Percentiles rank a stretch among this genome's conserved stretches.
phyloP scores from a whole-genome alignment of 2,888 invertebrate genomes.

The Callyntrura sp. region DNA sequence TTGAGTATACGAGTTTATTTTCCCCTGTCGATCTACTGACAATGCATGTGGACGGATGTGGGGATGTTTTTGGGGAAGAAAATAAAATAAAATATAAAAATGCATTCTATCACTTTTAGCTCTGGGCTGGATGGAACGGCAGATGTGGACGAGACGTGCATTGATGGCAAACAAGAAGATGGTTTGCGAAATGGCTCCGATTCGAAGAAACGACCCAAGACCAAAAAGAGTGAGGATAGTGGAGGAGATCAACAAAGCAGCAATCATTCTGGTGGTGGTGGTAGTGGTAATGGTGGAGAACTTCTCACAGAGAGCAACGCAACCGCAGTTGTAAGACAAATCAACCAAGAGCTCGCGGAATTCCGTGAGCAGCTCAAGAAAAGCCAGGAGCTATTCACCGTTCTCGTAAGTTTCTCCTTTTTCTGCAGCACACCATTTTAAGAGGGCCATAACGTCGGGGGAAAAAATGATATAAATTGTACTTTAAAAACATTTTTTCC shows the following conservation, averaged over 20 bases:
- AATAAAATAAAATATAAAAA: background rate
- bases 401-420: slow-evolving; percentile 77
- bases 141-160: slow-evolving; percentile 55
- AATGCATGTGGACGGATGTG: slow-evolving; percentile 27
- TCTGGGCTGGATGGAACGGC: slow-evolving; percentile 48
- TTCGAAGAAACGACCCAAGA: slow-evolving; percentile 20
- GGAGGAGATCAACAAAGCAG: slow-evolving; percentile 8
- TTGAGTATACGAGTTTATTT: slow-evolving; percentile 25
- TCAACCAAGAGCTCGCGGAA: slow-evolving; percentile 82
- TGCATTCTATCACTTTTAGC: slow-evolving; percentile 35
- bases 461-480: slow-evolving; percentile 9
- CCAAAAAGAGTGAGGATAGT: slow-evolving; percentile 50
- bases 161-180: slow-evolving; percentile 44
- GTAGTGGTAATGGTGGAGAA: slow-evolving; percentile 41
- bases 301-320: slow-evolving; percentile 59
- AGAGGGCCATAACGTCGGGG: background rate
- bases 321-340: slow-evolving; percentile 80
- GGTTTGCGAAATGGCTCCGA: slow-evolving; percentile 48
- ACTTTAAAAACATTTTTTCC: background rate
- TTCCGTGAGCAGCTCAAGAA: slow-evolving; percentile 83
- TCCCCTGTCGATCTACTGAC: slow-evolving; percentile 13
- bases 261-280: slow-evolving; percentile 43
- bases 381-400: slow-evolving; percentile 82
- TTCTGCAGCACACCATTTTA: background rate
- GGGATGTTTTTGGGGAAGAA: background rate